phyloP scores from a whole-genome alignment of 2,797 vertebrate species.

The Meriones psammophilus region DNA sequence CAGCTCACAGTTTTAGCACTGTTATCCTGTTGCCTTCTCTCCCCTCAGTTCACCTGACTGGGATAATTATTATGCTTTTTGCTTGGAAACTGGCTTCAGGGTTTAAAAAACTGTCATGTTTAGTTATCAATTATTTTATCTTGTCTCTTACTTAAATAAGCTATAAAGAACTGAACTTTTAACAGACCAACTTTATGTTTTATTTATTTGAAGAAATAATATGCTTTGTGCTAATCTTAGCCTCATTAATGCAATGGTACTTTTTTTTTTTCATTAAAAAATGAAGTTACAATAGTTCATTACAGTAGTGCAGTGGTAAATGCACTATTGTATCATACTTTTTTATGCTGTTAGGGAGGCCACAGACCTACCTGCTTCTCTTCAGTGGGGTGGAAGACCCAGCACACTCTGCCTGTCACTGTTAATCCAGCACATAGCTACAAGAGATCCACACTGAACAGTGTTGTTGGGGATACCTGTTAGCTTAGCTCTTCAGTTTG shows the following conservation, averaged over 20 bases:
- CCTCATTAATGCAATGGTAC: background rate
- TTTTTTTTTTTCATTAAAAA: background rate
- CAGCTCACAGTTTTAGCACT: conserved; percentile 31
- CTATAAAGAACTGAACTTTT: conserved; percentile 53
- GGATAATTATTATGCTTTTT: conserved; percentile 15
- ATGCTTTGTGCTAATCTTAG: background rate
- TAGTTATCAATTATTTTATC: conserved; percentile 56
- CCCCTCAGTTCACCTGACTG: background rate
- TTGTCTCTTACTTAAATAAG: conserved; percentile 43
- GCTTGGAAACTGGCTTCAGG: conserved; percentile 50
- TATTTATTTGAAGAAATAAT: conserved; percentile 58
- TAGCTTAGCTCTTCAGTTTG: conserved; percentile 64
- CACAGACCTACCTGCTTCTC: conserved; percentile 19
- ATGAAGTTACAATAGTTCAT: no score
- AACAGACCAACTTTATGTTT: conserved; percentile 14
- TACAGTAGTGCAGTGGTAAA: background rate
- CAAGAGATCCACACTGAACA: background rate
- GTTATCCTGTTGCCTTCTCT: background rate
- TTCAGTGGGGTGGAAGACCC: background rate
- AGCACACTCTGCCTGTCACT: conserved; percentile 4
- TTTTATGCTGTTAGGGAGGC: background rate
- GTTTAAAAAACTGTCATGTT: conserved; percentile 35
- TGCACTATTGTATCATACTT: background rate
- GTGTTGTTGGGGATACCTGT: conserved; percentile 20
- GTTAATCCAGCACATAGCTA: background rate